Evolutionary conservation across 2,113 vertebrate species (phyloP), one percentile per base, ranked within the genome.

Genomic region (Pteropus alecto): DNA sequence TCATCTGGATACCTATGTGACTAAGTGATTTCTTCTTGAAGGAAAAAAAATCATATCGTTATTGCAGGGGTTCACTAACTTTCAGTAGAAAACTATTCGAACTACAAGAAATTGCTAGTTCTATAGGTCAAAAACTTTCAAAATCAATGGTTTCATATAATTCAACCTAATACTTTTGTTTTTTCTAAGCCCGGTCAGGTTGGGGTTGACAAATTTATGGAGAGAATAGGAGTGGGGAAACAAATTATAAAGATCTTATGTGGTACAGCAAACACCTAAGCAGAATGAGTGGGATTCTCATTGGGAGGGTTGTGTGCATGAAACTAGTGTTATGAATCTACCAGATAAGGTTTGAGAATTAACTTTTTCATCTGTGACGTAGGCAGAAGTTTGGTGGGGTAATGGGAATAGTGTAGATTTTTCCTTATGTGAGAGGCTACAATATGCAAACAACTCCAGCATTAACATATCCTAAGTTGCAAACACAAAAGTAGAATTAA

Each of bases 61-160:
- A 28, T 28, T 6, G 9, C 56, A 82, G 26, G 19, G 30, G 15
- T 83, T 90, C 82, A 51, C 35, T 91, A 5, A 35, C n/a, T 74
- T 74, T 86, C 35, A 61, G 11, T 68, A 71, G 87, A 95, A 92
- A 95, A 24, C 54, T 46, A 35, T 77, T 48, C 93, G 48, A 90
- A 77, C 33, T 33, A 38, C 79, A 60, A 67, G 48, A 85, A 94
- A 90, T 54, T 71, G 16, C 13, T 81, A 41, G 48, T 87, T 92
- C 77, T 92, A 5, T 87, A 90, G 24, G 35, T 87, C 6, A 71
- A 48, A 87, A 48, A 87, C 68, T 94, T 78, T 70, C 26, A 95
- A 92, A 95, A 86, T 58, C 43, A 94, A 43, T 30, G 91, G 65
- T 83, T 77, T 91, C 41, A 81, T 79, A 70, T 70, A 70, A 56